Evolutionary conservation across 2,797 vertebrate genomes (phyloP).

Genomic region (Catharus ustulatus): DNA sequence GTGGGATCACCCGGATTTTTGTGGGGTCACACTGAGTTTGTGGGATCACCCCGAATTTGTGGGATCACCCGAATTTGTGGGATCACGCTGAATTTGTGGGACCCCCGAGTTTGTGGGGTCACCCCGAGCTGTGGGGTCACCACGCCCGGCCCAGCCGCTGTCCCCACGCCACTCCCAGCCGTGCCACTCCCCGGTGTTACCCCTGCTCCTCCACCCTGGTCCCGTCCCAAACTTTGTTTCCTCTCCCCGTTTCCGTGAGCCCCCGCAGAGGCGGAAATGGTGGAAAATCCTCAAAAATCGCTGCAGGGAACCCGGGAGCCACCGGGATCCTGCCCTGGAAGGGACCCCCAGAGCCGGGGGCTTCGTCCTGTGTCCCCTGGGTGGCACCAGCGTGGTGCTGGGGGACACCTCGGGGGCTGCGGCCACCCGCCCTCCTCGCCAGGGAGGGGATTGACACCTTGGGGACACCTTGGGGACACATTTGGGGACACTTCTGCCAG

Average conservation of each 20-base stretch:
- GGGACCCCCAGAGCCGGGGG: accelerated
- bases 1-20: too few species aligned
- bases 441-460: not conserved
- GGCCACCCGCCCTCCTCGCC: accelerated
- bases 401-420: not conserved
- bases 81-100: not conserved
- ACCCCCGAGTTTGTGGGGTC: not conserved
- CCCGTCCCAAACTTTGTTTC: not conserved
- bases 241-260: not conserved
- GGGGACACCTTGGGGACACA: not conserved
- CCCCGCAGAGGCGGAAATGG: not conserved
- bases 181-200: not conserved
- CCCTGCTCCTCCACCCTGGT: not conserved
- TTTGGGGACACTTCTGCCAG: too few species aligned
- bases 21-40: not conserved
- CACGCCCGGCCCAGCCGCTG: accelerated
- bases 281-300: not conserved
- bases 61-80: too few species aligned
- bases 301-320: accelerated
- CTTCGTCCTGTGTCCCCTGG: not conserved
- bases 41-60: not conserved
- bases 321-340: accelerated
- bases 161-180: accelerated
- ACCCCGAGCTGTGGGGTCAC: too few species aligned
- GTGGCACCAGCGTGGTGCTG: not conserved